phyloP scores from a whole-genome alignment of 2,888 invertebrate genomes.

The Idaea straminata region DNA sequence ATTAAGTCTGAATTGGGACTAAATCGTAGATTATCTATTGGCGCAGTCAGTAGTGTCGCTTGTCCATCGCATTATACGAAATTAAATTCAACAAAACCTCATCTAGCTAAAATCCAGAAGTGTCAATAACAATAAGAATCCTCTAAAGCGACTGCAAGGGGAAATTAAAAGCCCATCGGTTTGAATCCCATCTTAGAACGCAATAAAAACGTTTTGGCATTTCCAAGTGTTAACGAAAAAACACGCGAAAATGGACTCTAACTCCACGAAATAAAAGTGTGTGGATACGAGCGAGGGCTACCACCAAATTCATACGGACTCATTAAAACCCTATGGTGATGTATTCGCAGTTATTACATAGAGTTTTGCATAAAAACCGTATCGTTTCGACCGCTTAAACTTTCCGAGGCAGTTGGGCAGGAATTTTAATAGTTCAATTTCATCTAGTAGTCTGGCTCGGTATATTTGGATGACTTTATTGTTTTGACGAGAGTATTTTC shows the following conservation, averaged over 20 bases:
- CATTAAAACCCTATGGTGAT: conserved; percentile 55
- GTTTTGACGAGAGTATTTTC: conserved; percentile 24
- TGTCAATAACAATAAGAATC: conserved; percentile 16
- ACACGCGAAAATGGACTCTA: conserved; percentile 26
- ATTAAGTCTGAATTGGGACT: too few species aligned
- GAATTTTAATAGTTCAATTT: conserved; percentile 67
- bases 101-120: neutral
- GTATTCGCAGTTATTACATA: conserved; percentile 56
- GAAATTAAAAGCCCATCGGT: conserved; percentile 22
- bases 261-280: conserved; percentile 14
- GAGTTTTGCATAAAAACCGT: conserved; percentile 67
- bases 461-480: conserved; percentile 38
- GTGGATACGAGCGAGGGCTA: conserved; percentile 18
- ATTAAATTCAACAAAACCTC: neutral
- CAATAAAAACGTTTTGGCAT: conserved; percentile 36
- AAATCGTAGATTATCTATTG: neutral
- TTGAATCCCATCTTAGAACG: conserved; percentile 18
- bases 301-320: conserved; percentile 41
- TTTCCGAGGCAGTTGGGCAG: conserved; percentile 22
- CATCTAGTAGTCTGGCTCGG: conserved; percentile 34
- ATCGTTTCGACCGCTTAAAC: conserved; percentile 18
- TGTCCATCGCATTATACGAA: neutral
- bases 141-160: conserved; percentile 10
- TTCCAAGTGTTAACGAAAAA: conserved; percentile 13
- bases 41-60: neutral